Conservation (phyloP, 53 echinoderm and acorn worm species). For the Apostichopus leukothele region DNA sequence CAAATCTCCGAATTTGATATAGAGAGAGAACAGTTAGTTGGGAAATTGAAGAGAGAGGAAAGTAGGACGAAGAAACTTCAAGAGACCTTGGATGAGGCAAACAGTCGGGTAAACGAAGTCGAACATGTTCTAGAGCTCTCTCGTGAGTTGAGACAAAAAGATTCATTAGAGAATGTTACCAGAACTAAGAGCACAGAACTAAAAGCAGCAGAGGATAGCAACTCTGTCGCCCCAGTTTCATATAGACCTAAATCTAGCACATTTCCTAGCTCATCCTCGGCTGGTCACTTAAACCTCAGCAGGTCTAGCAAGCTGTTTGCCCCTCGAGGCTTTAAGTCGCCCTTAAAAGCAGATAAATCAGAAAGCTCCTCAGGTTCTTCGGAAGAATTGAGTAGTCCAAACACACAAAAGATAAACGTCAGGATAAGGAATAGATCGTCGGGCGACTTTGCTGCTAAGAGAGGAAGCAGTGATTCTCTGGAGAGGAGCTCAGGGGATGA, state of each 20-base stretch:
- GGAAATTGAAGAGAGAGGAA: conserved; percentile 83
- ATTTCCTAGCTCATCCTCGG: neutral
- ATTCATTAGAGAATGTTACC: conserved; percentile 20
- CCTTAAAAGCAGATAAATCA: conserved; percentile 68
- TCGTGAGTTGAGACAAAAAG: conserved; percentile 21
- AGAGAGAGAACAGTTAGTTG: conserved; percentile 91
- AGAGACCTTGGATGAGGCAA: conserved; percentile 60
- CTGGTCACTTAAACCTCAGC: neutral
- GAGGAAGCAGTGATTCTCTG: conserved; percentile 25
- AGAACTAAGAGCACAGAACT: conserved; percentile 34
- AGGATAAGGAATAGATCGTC: conserved; percentile 5
- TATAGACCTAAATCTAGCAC: conserved; percentile 41
- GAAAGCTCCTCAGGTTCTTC: conserved; percentile 76
- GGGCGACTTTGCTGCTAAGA: conserved; percentile 25
- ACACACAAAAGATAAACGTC: conserved; percentile 48
- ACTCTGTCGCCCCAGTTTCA: neutral
- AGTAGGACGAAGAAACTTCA: conserved; percentile 78
- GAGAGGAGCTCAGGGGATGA: conserved; percentile 50
- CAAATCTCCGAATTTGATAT: conserved; percentile 94
- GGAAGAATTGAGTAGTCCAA: conserved; percentile 67
- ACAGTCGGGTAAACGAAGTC: conserved; percentile 56
- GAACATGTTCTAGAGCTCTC: conserved; percentile 54
- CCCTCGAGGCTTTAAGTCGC: conserved; percentile 61
- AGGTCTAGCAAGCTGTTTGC: conserved; percentile 58
- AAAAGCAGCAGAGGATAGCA: neutral